Percentiles rank a stretch among this genome's conserved stretches.
Evolutionary conservation across 2,113 vertebrate species (phyloP).

Genomic region (Aptenodytes patagonicus): DNA sequence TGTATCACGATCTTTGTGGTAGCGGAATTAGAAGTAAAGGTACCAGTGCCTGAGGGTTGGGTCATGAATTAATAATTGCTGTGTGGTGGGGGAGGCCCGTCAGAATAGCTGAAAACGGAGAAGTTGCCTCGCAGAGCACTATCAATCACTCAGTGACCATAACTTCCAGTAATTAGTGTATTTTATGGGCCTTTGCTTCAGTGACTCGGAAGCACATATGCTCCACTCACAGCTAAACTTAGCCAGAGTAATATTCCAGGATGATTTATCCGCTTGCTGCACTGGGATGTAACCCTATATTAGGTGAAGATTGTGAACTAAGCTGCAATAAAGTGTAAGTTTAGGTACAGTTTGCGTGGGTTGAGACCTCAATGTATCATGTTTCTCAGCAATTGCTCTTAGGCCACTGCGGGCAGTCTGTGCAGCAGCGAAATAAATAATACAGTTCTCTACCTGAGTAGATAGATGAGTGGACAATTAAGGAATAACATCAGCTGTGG

Average conservation of each 20-base stretch:
- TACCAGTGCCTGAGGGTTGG: slow-evolving; percentile 73
- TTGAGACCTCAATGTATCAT: slow-evolving; percentile 78
- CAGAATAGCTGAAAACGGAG: slow-evolving; percentile 70
- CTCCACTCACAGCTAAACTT: slow-evolving; percentile 80
- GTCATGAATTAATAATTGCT: slow-evolving; percentile 83
- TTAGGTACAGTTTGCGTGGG: slow-evolving; percentile 82
- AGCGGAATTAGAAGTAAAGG: slow-evolving; percentile 59
- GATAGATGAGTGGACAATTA: neutral
- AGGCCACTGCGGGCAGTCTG: slow-evolving; percentile 28
- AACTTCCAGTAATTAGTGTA: slow-evolving; percentile 89
- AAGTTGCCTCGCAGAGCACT: slow-evolving; percentile 81
- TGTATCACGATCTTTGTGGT: neutral
- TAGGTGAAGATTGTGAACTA: slow-evolving; percentile 76
- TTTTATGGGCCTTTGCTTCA: slow-evolving; percentile 85
- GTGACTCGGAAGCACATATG: slow-evolving; percentile 81
- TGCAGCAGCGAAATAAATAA: slow-evolving; percentile 68
- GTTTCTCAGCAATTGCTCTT: slow-evolving; percentile 54
- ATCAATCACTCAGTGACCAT: slow-evolving; percentile 90
- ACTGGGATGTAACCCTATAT: slow-evolving; percentile 79
- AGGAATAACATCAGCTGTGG: slow-evolving; percentile 16
- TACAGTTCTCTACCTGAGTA: neutral
- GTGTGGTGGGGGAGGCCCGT: slow-evolving; percentile 74
- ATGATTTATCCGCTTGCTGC: slow-evolving; percentile 85
- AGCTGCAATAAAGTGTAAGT: slow-evolving; percentile 83
- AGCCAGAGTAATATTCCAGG: slow-evolving; percentile 78